phyloP scores from a whole-genome alignment of 2,797 vertebrate species.

The Graptemys geographica region DNA sequence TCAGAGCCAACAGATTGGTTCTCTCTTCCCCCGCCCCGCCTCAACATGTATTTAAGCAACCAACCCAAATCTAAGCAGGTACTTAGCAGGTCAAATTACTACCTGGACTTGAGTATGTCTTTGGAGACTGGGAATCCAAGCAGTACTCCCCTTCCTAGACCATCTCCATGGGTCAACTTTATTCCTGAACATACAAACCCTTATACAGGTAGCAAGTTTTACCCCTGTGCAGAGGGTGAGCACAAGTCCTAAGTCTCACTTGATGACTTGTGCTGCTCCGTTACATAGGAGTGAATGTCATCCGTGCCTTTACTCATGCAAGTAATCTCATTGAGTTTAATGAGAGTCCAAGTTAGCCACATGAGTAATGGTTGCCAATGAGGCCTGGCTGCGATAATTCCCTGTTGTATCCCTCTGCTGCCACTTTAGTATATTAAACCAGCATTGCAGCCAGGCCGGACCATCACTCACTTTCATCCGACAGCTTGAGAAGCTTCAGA shows the following conservation, averaged over 20 bases:
- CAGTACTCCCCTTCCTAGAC: background rate
- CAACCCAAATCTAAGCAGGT: background rate
- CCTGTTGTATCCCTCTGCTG: background rate
- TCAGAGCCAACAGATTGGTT: background rate
- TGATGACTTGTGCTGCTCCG: too few species aligned
- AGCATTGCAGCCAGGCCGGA: background rate
- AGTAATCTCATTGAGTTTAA: background rate
- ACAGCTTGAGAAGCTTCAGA: background rate
- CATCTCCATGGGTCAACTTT: background rate
- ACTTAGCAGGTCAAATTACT: background rate
- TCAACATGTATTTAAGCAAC: background rate
- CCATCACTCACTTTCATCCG: background rate
- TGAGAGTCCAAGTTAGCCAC: background rate
- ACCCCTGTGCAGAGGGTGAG: background rate
- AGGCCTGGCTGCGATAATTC: background rate
- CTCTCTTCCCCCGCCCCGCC: background rate
- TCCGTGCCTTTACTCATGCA: background rate
- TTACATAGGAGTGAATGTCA: background rate
- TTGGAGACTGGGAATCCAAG: background rate
- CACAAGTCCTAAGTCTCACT: too few species aligned
- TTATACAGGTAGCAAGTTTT: background rate
- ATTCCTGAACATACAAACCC: background rate
- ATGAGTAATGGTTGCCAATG: background rate
- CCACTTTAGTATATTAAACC: background rate
- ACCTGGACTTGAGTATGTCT: background rate